Percentiles rank a stretch among this genome's conserved stretches.
phyloP scores from a whole-genome alignment of 2,888 invertebrate species.

The Pardosa pseudoannulata region DNA sequence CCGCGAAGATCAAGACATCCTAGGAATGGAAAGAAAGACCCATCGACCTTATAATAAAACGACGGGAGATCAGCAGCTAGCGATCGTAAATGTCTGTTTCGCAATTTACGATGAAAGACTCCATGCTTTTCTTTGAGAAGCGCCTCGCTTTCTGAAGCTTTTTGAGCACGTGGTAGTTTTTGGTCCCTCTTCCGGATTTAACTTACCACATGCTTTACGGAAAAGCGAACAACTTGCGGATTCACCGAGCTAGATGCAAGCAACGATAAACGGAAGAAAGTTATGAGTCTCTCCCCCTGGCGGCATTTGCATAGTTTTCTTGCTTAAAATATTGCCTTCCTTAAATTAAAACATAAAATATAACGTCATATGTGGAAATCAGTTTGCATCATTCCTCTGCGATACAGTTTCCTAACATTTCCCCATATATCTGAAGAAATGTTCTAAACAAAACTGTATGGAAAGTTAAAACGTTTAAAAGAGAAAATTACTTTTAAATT shows the following conservation, averaged over 20 bases:
- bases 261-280: neutral
- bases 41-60: constrained; percentile 69
- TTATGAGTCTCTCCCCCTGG: neutral
- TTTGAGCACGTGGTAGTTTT: constrained; percentile 34
- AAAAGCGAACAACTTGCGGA: neutral
- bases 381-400: no score
- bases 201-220: constrained; percentile 17
- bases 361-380: no score
- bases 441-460: no score
- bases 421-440: no score
- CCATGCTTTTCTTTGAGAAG: constrained; percentile 48
- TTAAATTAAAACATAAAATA: no score
- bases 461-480: no score
- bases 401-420: no score
- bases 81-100: constrained; percentile 67
- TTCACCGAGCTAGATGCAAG: neutral
- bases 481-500: no score
- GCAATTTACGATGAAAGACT: constrained; percentile 64
- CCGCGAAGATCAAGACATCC: constrained; percentile 42
- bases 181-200: constrained; percentile 40
- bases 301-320: neutral
- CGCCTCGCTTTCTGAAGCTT: neutral
- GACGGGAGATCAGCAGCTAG: constrained; percentile 67
- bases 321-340: no score
- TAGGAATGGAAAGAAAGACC: constrained; percentile 46